phyloP scores from a whole-genome alignment of 2,113 vertebrate species.

The Zapus hudsonius region DNA sequence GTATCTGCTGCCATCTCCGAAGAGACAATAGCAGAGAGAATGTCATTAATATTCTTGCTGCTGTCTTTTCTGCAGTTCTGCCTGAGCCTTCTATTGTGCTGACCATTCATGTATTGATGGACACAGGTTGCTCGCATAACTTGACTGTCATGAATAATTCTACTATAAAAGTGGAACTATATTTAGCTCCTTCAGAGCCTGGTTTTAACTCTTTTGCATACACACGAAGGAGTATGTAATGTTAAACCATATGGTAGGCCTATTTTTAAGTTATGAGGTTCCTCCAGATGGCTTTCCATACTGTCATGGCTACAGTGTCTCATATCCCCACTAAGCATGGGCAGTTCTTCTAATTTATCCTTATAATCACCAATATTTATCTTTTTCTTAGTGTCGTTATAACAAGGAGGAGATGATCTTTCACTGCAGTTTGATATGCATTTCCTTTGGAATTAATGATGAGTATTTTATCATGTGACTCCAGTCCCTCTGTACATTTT shows the following conservation, averaged over 20 bases:
- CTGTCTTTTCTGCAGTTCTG: too few relatives aligned
- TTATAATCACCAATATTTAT: not conserved
- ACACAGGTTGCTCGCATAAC: too few relatives aligned
- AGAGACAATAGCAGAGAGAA: too few relatives aligned
- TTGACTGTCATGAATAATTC: not conserved
- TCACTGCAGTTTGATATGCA: not conserved
- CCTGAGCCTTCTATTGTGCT: too few relatives aligned
- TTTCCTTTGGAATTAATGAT: not conserved
- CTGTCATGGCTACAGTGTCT: not conserved
- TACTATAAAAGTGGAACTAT: not conserved
- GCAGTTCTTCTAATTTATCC: not conserved
- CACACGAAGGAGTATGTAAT: not conserved
- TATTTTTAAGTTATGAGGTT: too few relatives aligned
- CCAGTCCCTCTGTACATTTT: not conserved
- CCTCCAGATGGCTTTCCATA: not conserved
- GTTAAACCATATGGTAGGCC: not conserved
- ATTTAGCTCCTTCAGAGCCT: not conserved
- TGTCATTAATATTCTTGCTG: too few relatives aligned
- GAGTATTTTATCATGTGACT: not conserved
- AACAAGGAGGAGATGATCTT: not conserved
- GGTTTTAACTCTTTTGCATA: not conserved
- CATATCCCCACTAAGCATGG: not conserved
- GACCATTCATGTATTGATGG: too few relatives aligned
- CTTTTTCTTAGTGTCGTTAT: not conserved
- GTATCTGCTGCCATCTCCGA: too few relatives aligned